Evolutionary conservation across 1,140 invertebrate species (phyloP).

Genomic region (Aphaenogaster rudis): DNA sequence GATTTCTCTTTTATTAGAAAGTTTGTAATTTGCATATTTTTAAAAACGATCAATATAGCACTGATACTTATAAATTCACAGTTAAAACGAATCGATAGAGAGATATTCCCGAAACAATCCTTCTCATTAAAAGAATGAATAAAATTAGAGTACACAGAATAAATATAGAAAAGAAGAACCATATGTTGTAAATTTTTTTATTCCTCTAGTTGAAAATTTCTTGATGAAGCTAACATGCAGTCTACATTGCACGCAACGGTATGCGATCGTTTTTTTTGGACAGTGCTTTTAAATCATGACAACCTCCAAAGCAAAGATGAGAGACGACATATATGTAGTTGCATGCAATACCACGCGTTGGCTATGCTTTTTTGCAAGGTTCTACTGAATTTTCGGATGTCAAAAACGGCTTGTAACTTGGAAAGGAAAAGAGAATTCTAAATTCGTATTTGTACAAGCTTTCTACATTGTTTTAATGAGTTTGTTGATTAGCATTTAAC

Average conservation of each 20-base stretch:
- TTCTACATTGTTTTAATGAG: slow-evolving; percentile 17
- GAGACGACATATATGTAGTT: background rate
- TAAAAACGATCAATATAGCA: background rate
- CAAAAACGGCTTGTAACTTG: slow-evolving; percentile 21
- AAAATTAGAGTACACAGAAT: background rate
- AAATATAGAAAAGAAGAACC: background rate
- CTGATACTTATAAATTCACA: background rate
- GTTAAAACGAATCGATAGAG: background rate
- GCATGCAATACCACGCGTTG: slow-evolving; percentile 13
- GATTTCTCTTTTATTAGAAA: background rate
- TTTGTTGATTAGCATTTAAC: slow-evolving; percentile 10
- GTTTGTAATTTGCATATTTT: background rate
- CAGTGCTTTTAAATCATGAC: slow-evolving; percentile 34
- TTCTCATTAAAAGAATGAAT: background rate
- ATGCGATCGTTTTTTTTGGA: slow-evolving; percentile 34
- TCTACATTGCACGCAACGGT: slow-evolving; percentile 9
- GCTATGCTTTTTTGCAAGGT: slow-evolving; percentile 17
- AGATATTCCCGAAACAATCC: background rate
- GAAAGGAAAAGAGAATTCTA: background rate
- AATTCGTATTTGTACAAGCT: slow-evolving; percentile 4
- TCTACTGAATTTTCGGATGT: slow-evolving; percentile 40
- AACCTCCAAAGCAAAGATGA: slow-evolving; percentile 3
- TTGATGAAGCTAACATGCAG: slow-evolving; percentile 12
- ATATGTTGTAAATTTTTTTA: background rate
- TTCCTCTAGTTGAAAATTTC: background rate